Conservation (phyloP, 1,140 invertebrate genomes). For the Pseudomyrmex dendroicus region DNA sequence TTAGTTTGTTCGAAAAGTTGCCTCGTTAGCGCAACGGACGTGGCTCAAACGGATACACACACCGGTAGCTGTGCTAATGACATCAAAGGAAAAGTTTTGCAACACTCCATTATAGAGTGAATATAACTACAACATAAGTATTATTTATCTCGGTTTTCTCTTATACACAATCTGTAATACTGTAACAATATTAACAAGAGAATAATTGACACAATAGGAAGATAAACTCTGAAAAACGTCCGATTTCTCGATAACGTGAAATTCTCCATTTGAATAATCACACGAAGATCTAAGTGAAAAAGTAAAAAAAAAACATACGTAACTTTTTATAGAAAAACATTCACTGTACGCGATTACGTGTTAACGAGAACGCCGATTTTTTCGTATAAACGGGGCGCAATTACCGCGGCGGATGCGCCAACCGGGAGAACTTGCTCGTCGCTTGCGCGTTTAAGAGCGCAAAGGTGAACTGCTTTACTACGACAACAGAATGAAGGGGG, state of each 20-base stretch:
- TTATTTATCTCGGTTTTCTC: neutral
- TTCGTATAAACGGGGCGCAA: neutral
- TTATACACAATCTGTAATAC: neutral
- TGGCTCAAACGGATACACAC: conserved; percentile 34
- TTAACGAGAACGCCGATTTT: neutral
- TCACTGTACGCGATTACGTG: neutral
- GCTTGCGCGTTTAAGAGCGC: conserved; percentile 6
- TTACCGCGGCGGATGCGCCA: neutral
- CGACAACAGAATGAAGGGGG: neutral
- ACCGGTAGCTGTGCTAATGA: conserved; percentile 32
- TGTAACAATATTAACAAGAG: conserved; percentile 26
- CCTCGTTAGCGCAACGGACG: conserved; percentile 44
- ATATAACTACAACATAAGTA: conserved; percentile 27
- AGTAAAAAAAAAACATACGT: neutral
- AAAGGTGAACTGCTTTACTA: conserved; percentile 41
- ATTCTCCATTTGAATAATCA: neutral
- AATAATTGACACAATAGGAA: neutral
- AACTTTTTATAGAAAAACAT: neutral
- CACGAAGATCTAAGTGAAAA: neutral
- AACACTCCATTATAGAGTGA: conserved; percentile 24
- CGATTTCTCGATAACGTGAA: neutral
- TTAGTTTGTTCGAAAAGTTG: conserved; percentile 51
- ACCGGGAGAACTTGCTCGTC: conserved; percentile 1
- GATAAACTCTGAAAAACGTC: neutral
- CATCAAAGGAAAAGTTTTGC: conserved; percentile 56